Evolutionary conservation across 2,888 invertebrate species (phyloP).

Genomic region (Standfussiana lucernea): DNA sequence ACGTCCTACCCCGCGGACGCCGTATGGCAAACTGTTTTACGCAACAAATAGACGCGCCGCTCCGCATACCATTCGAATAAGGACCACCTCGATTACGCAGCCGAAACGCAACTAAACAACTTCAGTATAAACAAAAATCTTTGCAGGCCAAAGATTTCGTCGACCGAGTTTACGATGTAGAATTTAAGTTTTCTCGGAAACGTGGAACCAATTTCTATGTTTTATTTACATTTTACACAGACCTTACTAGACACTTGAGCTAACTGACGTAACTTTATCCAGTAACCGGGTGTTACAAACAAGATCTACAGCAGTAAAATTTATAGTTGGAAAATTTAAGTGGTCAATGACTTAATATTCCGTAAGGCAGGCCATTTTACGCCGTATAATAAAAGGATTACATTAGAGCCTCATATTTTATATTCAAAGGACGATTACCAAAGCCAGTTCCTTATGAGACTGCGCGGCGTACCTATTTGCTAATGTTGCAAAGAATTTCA

Average conservation of each 20-base stretch:
- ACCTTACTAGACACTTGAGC: slow-evolving; percentile 72
- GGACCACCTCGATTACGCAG: slow-evolving; percentile 87
- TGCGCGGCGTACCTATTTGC: slow-evolving; percentile 71
- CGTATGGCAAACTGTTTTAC: slow-evolving; percentile 82
- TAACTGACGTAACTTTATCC: slow-evolving; percentile 76
- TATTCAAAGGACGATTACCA: slow-evolving; percentile 74
- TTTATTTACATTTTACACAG: slow-evolving; percentile 53
- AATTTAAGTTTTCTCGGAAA: slow-evolving; percentile 67
- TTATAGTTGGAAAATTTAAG: slow-evolving; percentile 5
- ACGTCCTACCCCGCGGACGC: slow-evolving; percentile 78
- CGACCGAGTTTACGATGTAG: slow-evolving; percentile 72
- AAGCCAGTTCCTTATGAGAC: slow-evolving; percentile 78
- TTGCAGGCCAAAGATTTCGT: slow-evolving; percentile 74
- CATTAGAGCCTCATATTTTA: slow-evolving; percentile 70
- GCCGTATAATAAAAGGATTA: slow-evolving; percentile 59
- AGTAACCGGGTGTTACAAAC: slow-evolving; percentile 30
- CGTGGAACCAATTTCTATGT: slow-evolving; percentile 66
- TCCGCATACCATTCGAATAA: slow-evolving; percentile 87
- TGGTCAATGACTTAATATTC: slow-evolving; percentile 51
- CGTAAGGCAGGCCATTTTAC: slow-evolving; percentile 22
- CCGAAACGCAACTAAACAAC: slow-evolving; percentile 81
- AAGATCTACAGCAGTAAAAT: slow-evolving; percentile 7
- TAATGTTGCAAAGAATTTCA: slow-evolving; percentile 74
- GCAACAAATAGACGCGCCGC: slow-evolving; percentile 80
- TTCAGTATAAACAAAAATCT: slow-evolving; percentile 81